These are phyloP conservation scores for Hippocampus zosterae DNA, from an alignment of 2,113 vertebrate species.

Conservation along the genomic window DNA sequence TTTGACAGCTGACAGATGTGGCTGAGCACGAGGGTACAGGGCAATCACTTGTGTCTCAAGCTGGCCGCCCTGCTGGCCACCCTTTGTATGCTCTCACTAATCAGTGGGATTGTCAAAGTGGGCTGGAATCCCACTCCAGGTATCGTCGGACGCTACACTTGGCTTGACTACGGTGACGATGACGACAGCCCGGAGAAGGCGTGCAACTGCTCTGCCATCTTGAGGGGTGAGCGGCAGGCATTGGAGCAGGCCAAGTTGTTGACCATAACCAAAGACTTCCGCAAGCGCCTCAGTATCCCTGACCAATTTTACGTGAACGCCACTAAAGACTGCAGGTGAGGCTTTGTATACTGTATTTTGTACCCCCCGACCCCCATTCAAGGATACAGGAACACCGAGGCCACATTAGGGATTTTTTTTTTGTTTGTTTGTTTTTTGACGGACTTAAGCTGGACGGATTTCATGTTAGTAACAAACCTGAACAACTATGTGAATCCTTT, in stretches of 20 bases:
- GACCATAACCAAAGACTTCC: slow-evolving; percentile 65
- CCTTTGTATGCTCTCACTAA: slow-evolving; percentile 11
- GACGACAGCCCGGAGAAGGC: slow-evolving; percentile 54
- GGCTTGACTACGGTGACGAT: slow-evolving; percentile 62
- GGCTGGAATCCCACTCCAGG: neutral
- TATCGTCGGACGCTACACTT: slow-evolving; percentile 1
- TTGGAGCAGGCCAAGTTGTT: slow-evolving; percentile 75
- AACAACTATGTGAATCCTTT: too few species aligned
- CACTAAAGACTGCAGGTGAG: slow-evolving; percentile 71
- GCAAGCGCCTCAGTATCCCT: slow-evolving; percentile 58
- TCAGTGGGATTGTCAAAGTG: neutral
- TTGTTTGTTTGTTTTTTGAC: too few species aligned
- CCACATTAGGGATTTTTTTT: too few species aligned
- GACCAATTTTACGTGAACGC: slow-evolving; percentile 76
- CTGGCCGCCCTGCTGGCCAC: slow-evolving; percentile 12
- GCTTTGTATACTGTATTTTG: neutral
- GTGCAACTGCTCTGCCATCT: slow-evolving; percentile 79
- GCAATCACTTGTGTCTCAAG: neutral
- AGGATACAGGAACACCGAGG: too few species aligned
- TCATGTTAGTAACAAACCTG: neutral
- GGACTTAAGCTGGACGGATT: too few species aligned
- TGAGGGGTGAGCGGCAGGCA: slow-evolving; percentile 73
- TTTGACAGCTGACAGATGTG: neutral
- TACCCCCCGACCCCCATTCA: too few species aligned
- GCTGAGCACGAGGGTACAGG: neutral